Percentiles rank a stretch among this genome's conserved stretches.
Evolutionary conservation across 2,888 invertebrate species (phyloP).

Genomic region (Atethmia centrago): DNA sequence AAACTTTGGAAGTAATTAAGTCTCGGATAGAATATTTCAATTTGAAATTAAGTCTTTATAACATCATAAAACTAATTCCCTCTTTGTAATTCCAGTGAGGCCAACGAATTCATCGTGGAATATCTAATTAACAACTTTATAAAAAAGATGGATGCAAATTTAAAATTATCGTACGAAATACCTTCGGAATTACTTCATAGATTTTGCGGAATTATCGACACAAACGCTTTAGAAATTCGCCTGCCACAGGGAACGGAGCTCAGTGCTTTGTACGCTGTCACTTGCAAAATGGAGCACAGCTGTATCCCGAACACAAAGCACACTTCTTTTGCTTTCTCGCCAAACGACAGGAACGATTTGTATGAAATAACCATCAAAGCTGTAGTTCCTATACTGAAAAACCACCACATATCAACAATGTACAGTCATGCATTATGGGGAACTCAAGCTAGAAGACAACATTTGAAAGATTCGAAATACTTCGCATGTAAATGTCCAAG

Average conservation of each 20-base stretch:
- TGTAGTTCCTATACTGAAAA: constrained; percentile 92
- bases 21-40: constrained; percentile 31
- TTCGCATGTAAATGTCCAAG: constrained; percentile 94
- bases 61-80: constrained; percentile 33
- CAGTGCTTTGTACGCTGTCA: constrained; percentile 93
- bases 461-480: constrained; percentile 94
- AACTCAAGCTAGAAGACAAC: constrained; percentile 94
- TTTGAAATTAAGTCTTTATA: constrained; percentile 26
- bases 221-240: constrained; percentile 94
- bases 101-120: constrained; percentile 92
- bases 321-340: constrained; percentile 90
- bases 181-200: constrained; percentile 92
- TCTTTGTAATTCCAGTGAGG: constrained; percentile 88
- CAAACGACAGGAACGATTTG: constrained; percentile 87
- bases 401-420: constrained; percentile 94
- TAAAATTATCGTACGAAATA: constrained; percentile 86
- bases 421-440: constrained; percentile 97
- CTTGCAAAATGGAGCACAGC: constrained; percentile 95
- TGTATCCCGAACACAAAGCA: constrained; percentile 95
- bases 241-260: constrained; percentile 93
- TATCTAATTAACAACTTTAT: constrained; percentile 92
- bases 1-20: constrained; percentile 46
- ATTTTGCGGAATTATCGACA: constrained; percentile 95
- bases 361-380: constrained; percentile 93
- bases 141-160: constrained; percentile 85